Percentiles rank a stretch among this genome's conserved stretches.
Evolutionary conservation across 2,888 invertebrate species (phyloP).

Genomic region (Aradus depressus): DNA sequence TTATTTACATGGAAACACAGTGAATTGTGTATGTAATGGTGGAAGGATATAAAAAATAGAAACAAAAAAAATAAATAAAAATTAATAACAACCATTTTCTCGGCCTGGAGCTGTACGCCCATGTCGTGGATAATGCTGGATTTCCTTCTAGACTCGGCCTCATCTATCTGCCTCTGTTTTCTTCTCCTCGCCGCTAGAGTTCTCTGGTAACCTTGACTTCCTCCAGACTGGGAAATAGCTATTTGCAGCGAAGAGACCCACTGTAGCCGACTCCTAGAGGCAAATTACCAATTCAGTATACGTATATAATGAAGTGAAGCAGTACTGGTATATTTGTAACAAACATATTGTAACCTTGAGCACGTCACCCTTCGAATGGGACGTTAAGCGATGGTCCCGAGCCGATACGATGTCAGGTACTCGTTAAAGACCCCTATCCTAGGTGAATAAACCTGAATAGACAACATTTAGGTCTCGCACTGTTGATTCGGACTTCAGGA

Average conservation of each 20-base stretch:
- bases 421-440: too few relatives aligned
- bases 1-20: neutral
- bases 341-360: neutral
- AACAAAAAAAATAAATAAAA: too few relatives aligned
- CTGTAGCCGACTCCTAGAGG: slow-evolving; percentile 58
- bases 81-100: slow-evolving; percentile 51
- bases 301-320: neutral
- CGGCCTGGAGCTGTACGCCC: slow-evolving; percentile 49
- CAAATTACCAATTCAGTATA: neutral
- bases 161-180: slow-evolving; percentile 39
- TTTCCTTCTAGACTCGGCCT: slow-evolving; percentile 45
- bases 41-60: neutral
- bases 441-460: too few relatives aligned
- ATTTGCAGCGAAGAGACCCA: slow-evolving; percentile 64
- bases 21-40: neutral
- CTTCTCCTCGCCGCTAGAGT: slow-evolving; percentile 45
- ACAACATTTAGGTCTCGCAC: too few relatives aligned
- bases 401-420: too few relatives aligned
- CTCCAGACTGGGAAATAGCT: slow-evolving; percentile 57
- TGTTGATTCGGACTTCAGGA: too few relatives aligned
- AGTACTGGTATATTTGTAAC: neutral
- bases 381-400: too few relatives aligned
- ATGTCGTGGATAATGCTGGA: slow-evolving; percentile 50
- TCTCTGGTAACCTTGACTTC: slow-evolving; percentile 58
- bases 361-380: too few relatives aligned